phyloP scores from a whole-genome alignment of 2,113 vertebrate species.

The Zootoca vivipara region DNA sequence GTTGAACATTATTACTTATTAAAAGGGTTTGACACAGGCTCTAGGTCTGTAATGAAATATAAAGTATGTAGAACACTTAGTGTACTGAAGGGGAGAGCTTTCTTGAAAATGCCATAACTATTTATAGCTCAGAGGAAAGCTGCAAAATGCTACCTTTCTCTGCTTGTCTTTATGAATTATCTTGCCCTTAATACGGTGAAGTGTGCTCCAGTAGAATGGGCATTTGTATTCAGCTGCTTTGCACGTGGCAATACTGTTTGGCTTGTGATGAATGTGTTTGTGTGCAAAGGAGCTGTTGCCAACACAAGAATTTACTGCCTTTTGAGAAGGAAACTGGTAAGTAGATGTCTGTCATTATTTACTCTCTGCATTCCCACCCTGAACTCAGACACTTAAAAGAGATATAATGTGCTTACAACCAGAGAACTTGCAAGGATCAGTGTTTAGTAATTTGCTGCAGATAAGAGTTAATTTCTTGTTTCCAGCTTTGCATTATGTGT shows the following conservation, averaged over 20 bases:
- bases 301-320: not conserved
- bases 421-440: not conserved
- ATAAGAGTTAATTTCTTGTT: not conserved
- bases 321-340: conserved; percentile 16
- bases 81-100: conserved; percentile 18
- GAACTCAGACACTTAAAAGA: conserved; percentile 13
- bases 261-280: conserved; percentile 29
- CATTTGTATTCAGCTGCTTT: conserved; percentile 14
- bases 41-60: conserved; percentile 54
- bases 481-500: not conserved
- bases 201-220: conserved; percentile 9
- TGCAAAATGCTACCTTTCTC: conserved; percentile 27
- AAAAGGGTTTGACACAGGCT: conserved; percentile 51
- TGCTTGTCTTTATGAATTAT: conserved; percentile 67
- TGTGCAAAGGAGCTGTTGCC: not conserved
- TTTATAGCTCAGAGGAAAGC: conserved; percentile 56
- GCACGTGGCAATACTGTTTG: rapidly evolving
- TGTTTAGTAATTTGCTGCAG: not conserved
- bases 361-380: conserved; percentile 21
- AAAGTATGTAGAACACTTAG: conserved; percentile 20
- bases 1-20: conserved; percentile 56
- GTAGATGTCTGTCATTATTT: conserved; percentile 31
- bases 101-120: conserved; percentile 44
- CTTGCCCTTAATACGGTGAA: conserved; percentile 53
- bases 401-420: not conserved